These are phyloP conservation scores for Mormyrops attenuatus DNA, from an alignment of 2,797 vertebrate genomes.

Conservation along the genomic window DNA sequence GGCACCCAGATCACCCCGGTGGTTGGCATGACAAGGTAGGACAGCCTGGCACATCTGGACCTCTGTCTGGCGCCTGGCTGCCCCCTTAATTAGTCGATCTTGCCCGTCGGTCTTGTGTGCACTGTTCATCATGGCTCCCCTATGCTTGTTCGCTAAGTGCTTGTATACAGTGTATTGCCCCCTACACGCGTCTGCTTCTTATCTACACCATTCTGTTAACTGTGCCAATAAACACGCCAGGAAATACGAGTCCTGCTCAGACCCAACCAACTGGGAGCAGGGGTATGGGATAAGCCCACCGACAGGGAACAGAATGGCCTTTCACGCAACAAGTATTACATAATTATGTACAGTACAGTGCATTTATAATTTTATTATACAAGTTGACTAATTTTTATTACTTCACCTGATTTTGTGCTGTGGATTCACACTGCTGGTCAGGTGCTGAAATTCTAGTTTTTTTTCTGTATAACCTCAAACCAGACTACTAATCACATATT, in stretches of 20 bases:
- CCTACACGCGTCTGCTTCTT: neutral
- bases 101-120: neutral
- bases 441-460: neutral
- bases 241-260: neutral
- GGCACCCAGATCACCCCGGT: conserved; percentile 53
- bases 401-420: neutral
- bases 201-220: neutral
- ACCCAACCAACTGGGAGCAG: neutral
- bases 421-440: neutral
- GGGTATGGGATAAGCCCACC: neutral
- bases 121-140: neutral
- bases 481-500: neutral
- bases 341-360: neutral
- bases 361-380: neutral
- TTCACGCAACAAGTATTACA: neutral
- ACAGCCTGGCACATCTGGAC: conserved; percentile 58
- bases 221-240: neutral
- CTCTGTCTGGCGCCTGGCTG: conserved; percentile 4
- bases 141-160: neutral
- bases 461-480: neutral
- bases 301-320: neutral
- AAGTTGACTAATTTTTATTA: neutral
- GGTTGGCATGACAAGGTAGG: conserved; percentile 50
- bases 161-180: neutral
- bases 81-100: neutral